Percentiles rank a stretch among this genome's conserved stretches.
Conservation (phyloP, 2,888 invertebrate genomes). For the Anthoptus insignis region DNA sequence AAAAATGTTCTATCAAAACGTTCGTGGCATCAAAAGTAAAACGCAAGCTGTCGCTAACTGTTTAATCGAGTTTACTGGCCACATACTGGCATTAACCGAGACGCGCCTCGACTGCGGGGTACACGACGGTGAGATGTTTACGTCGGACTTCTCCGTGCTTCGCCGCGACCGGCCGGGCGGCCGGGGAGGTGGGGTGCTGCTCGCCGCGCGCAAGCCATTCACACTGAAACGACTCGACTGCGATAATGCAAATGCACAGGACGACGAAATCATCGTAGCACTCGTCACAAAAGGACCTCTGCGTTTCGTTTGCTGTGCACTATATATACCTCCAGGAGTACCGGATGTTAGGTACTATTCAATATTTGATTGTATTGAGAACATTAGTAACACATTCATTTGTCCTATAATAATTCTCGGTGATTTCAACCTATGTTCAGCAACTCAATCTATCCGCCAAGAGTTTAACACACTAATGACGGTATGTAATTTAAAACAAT, state of each 20-base stretch:
- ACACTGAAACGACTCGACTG: background rate
- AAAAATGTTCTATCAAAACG: background rate
- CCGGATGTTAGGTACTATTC: background rate
- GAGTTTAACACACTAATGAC: too few relatives aligned
- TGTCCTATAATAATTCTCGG: conserved; percentile 2
- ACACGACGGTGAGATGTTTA: background rate
- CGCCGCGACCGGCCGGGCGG: conserved; percentile 30
- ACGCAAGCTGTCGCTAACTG: background rate
- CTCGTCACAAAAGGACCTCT: background rate
- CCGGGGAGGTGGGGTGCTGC: conserved; percentile 3
- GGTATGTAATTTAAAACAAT: background rate
- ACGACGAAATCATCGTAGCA: background rate
- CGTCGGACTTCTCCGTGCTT: background rate
- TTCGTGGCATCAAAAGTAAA: background rate
- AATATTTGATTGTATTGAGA: background rate
- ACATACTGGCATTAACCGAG: background rate
- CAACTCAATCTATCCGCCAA: too few relatives aligned
- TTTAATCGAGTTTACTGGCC: background rate
- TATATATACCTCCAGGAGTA: too few relatives aligned
- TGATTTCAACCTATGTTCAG: conserved; percentile 6
- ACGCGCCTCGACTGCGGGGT: background rate
- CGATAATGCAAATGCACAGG: background rate
- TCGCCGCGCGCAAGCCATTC: conserved; percentile 3
- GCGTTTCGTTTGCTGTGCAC: background rate
- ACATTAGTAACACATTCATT: background rate